Conservation (phyloP, 2,888 invertebrate species). For the Patella ulyssiponensis region DNA sequence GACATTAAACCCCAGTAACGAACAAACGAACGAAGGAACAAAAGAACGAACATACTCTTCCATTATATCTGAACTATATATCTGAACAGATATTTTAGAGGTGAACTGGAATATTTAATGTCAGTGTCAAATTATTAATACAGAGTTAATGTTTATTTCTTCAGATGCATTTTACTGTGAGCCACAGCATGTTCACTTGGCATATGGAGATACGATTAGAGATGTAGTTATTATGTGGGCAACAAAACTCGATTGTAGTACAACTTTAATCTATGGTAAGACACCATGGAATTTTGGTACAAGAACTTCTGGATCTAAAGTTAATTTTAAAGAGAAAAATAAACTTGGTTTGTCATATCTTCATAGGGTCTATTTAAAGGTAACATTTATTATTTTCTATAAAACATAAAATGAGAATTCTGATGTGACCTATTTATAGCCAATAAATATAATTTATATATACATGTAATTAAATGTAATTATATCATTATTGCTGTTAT, state of each 20-base stretch:
- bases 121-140: neutral
- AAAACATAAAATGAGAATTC: no score
- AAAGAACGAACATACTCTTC: no score
- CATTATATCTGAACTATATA: no score
- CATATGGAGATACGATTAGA: conserved; percentile 44
- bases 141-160: neutral
- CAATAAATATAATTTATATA: no score
- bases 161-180: conserved; percentile 28
- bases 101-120: no score
- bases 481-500: no score
- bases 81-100: no score
- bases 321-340: conserved; percentile 23
- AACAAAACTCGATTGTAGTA: conserved; percentile 34
- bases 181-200: conserved; percentile 56
- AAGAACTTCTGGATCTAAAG: conserved; percentile 8
- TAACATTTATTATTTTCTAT: neutral
- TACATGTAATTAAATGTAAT: no score
- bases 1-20: no score
- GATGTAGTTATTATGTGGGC: conserved; percentile 59
- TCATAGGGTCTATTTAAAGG: conserved; percentile 13
- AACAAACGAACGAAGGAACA: no score
- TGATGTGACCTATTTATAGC: no score
- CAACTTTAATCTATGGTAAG: neutral
- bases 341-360: neutral
- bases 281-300: conserved; percentile 25